These are phyloP conservation scores for Caranx ignobilis DNA, from an alignment of 2,113 vertebrate species.

Conservation along the genomic window DNA sequence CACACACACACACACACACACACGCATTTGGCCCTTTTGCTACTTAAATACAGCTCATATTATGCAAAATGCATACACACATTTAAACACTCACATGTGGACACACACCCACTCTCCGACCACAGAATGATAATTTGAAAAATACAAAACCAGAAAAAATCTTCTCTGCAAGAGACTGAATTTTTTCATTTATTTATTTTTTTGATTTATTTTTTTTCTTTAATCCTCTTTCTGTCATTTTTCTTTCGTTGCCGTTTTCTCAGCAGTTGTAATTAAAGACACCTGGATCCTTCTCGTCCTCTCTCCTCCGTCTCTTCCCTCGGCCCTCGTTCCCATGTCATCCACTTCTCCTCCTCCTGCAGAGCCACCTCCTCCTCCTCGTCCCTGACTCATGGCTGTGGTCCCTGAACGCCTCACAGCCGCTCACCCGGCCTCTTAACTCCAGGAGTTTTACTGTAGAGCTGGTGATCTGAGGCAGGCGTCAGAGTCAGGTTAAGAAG, in stretches of 20 bases:
- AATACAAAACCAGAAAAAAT: conserved; percentile 69
- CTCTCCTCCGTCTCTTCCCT: conserved; percentile 4
- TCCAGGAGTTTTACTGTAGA: not conserved
- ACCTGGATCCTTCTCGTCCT: conserved; percentile 41
- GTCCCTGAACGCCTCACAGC: not conserved
- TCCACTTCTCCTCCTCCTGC: not conserved
- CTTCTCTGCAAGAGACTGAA: conserved; percentile 44
- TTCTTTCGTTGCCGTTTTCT: conserved; percentile 46
- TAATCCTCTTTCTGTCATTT: conserved; percentile 49
- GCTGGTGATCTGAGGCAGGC: not conserved
- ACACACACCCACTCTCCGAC: conserved; percentile 40
- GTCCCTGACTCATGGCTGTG: not conserved
- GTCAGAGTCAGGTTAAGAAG: not conserved
- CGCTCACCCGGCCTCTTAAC: not conserved
- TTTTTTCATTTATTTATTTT: not conserved
- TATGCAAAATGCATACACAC: conserved; percentile 31
- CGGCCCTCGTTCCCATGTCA: not conserved
- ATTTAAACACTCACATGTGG: conserved; percentile 32
- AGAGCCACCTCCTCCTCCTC: not conserved
- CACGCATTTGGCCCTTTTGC: conserved; percentile 17
- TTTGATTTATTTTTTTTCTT: conserved; percentile 14
- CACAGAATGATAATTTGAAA: conserved; percentile 73
- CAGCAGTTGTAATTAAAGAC: conserved; percentile 59
- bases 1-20: conserved; percentile 16
- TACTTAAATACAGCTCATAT: conserved; percentile 26